These are phyloP conservation scores for Sebastes paucispinis DNA, from an alignment of 2,797 vertebrate species.

Conservation along the genomic window DNA sequence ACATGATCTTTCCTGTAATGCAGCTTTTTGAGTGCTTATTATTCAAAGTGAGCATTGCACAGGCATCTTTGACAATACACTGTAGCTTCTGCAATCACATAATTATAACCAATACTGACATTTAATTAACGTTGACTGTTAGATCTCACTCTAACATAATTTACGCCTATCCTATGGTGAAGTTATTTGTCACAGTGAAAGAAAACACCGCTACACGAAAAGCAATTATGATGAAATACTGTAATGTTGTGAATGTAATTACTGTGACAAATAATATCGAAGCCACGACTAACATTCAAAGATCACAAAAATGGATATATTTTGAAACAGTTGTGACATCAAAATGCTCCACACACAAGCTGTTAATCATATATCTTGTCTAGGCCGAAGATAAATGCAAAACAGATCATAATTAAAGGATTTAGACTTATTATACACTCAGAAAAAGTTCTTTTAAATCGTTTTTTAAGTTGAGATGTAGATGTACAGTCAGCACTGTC, in stretches of 20 bases:
- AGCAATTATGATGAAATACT: slow-evolving; percentile 4
- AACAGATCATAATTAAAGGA: neutral
- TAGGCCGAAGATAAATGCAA: neutral
- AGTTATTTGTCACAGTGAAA: neutral
- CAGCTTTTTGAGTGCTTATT: neutral
- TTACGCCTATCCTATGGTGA: neutral
- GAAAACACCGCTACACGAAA: neutral
- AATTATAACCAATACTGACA: neutral
- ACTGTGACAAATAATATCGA: neutral
- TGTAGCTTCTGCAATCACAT: neutral
- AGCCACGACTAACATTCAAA: neutral
- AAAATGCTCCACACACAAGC: neutral
- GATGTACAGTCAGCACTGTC: neutral
- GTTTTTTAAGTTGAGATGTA: neutral
- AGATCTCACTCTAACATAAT: neutral
- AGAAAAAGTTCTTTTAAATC: neutral
- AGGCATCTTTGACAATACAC: neutral
- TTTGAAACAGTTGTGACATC: neutral
- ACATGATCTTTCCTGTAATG: neutral
- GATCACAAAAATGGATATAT: neutral
- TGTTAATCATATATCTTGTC: neutral
- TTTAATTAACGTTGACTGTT: neutral
- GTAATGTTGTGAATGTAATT: neutral
- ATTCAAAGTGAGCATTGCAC: neutral
- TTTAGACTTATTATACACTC: neutral